Evolutionary conservation across 2,888 invertebrate species (phyloP).

Genomic region (Pterostichus madidus): DNA sequence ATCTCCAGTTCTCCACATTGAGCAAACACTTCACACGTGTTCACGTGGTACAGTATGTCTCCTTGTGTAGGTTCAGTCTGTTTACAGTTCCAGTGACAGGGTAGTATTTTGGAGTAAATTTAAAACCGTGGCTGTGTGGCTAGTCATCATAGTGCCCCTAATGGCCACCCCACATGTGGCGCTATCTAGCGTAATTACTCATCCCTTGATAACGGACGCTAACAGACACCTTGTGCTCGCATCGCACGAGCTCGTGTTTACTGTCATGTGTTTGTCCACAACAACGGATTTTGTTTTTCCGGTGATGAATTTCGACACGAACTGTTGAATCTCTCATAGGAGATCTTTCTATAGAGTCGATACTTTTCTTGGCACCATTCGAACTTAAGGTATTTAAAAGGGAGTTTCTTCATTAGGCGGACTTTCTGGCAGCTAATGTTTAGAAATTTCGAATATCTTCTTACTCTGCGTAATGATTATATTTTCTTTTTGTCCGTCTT

Average conservation of each 20-base stretch:
- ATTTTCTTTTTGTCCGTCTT: no score
- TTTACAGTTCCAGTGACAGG: conserved; percentile 32
- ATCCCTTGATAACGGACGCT: conserved; percentile 56
- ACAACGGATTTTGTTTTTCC: conserved; percentile 1
- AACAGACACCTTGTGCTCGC: conserved; percentile 56
- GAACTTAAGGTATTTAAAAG: no score
- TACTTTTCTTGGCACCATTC: no score
- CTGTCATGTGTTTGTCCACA: conserved; percentile 16
- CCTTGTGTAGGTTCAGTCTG: conserved; percentile 27
- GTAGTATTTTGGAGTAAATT: conserved; percentile 52
- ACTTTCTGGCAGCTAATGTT: no score
- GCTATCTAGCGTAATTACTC: conserved; percentile 60
- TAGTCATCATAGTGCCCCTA: conserved; percentile 50
- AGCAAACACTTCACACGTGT: conserved; percentile 21
- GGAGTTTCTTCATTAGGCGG: no score
- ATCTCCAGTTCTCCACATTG: no score
- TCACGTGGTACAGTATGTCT: conserved; percentile 34
- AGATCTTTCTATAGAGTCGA: no score
- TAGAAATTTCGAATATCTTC: no score
- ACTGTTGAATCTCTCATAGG: no score
- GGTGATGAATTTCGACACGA: background rate
- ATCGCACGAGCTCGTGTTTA: background rate
- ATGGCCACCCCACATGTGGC: conserved; percentile 52
- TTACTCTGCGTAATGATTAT: no score
- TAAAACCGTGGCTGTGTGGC: conserved; percentile 33